Evolutionary conservation across 1,140 invertebrate species (phyloP), one percentile per base, ranked within the genome.

Genomic region (Brachionus calyciflorus): DNA sequence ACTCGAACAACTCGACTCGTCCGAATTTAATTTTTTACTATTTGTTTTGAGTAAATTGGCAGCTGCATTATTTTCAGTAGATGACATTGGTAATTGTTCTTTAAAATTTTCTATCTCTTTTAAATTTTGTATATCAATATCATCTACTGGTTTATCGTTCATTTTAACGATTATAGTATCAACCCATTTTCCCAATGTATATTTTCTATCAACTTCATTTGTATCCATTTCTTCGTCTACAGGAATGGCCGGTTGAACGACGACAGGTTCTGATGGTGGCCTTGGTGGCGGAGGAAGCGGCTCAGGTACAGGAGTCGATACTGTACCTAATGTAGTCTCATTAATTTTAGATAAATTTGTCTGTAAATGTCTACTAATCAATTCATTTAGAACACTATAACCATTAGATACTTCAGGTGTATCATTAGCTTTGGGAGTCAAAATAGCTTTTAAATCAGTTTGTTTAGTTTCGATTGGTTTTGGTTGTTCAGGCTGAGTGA

Each of bases 101-200:
- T 65, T 65, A 21, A 44, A 65, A 44, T n/a, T n/a, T n/a, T n/a
- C n/a, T n/a, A n/a, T n/a, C n/a, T n/a, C n/a, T n/a, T n/a, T n/a
- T n/a, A n/a, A n/a, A n/a, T 65, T 65, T 44, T 65, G 37, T 21
- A 65, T 26, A 24, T 65, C 60, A 26, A 65, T 46, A 30, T 65
- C 60, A 37, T 65, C 60, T 9, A 65, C 37, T 44, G 60, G 60
- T 21, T 60, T 60, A 19, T 73, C 46, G 30, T 73, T 73, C 69
- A 73, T 73, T 73, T 55, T 55, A 49, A 49, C 51, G 10, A 73
- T 73, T 30, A 73, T 73, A 2, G 69, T 51, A 24, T 73, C 69
- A 3, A 73, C 69, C 69, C 69, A 73, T 33, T 28, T 7, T 7
- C 69, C 69, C 3, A 73, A 28, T 10, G 69, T 73, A 24, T 73